Percentiles rank a stretch among this genome's conserved stretches.
phyloP scores from a whole-genome alignment of 2,888 invertebrate genomes.

The Lasioglossum calceatum region DNA sequence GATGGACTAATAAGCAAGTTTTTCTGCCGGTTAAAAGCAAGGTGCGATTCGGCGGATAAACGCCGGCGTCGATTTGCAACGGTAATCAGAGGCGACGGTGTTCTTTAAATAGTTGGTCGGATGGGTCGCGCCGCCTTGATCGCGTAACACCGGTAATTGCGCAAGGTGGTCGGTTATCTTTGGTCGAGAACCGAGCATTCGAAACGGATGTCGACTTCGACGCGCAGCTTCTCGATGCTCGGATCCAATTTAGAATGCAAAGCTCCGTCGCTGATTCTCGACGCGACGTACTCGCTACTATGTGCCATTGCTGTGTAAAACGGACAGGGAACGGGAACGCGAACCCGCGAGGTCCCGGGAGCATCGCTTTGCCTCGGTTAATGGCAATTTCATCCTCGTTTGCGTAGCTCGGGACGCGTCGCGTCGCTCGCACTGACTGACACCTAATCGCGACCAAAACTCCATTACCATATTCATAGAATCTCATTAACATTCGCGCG shows the following conservation, averaged over 20 bases:
- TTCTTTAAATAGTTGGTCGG: constrained; percentile 27
- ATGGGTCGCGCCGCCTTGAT: neutral
- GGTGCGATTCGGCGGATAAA: constrained; percentile 3
- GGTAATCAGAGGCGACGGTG: constrained; percentile 22
- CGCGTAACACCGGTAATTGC: constrained; percentile 4
- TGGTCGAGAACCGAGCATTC: neutral
- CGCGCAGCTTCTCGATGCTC: constrained; percentile 9
- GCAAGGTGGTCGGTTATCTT: constrained; percentile 21
- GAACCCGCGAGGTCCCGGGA: constrained; percentile 28
- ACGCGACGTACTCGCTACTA: constrained; percentile 14
- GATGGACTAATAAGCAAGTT: constrained; percentile 54
- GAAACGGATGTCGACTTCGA: constrained; percentile 18
- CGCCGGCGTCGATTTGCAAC: constrained; percentile 22
- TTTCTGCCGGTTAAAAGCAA: constrained; percentile 10
- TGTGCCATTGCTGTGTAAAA: constrained; percentile 31
- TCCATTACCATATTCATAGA: constrained; percentile 76
- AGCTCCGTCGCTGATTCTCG: constrained; percentile 34
- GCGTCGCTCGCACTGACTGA: constrained; percentile 65
- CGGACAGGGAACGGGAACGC: constrained; percentile 2
- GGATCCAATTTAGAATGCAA: constrained; percentile 50
- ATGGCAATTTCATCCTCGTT: constrained; percentile 67
- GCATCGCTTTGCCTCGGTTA: constrained; percentile 41
- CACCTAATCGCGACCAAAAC: constrained; percentile 72
- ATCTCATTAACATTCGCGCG: constrained; percentile 62
- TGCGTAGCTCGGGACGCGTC: constrained; percentile 62